Evolutionary conservation across 2,113 vertebrate species (phyloP), one percentile per base, ranked within the genome.

Genomic region (Albula goreensis): DNA sequence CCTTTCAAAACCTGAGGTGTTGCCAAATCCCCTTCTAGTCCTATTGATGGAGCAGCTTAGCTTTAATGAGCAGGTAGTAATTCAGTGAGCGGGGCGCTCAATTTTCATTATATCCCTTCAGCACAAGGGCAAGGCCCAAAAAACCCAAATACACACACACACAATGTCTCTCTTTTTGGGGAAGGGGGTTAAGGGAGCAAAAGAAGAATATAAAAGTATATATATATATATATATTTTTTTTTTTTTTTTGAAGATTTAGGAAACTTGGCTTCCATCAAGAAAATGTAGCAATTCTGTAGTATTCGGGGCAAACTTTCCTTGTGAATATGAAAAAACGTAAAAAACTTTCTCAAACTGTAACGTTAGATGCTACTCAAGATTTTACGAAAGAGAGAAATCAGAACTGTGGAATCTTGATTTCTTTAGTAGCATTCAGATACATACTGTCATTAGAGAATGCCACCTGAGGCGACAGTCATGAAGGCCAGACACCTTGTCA

Each of bases 31-130:
- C 13, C 22, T 53, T 81, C 49, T 25, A 19, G 80, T 53, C 17
- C 80, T 53, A 81, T 53, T 53, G 50, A 81, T 81, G 50, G 19
- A n/a, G 80, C 80, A 81, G 80, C 80, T 81, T 52, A 81, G 80
- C 49, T 50, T 81, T 81, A 81, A 81, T 81, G 80, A 81, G 80
- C 50, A 52, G 13, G 80, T 52, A 51, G 80, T 81, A 50, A 81
- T 81, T 81, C 50, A 81, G 50, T 52, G 80, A 22, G 80, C 80
- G 1, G 50, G 80, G 50, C 22, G 13, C 49, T 81, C 80, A n/a
- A 80, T 13, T 81, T 81, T 81, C 80, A 81, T 52, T 81, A n/a
- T 53, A 52, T 52, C 53, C 22, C n/a, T 81, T 10, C 17, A 17
- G 17, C 49, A 52, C 50, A 81, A n/a, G 22, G 80, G 19, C 80